A percentile compares a stretch with the other conserved stretches of the same genome.
Conservation (phyloP, 2,888 invertebrate genomes). For the Drosophila anceps region DNA sequence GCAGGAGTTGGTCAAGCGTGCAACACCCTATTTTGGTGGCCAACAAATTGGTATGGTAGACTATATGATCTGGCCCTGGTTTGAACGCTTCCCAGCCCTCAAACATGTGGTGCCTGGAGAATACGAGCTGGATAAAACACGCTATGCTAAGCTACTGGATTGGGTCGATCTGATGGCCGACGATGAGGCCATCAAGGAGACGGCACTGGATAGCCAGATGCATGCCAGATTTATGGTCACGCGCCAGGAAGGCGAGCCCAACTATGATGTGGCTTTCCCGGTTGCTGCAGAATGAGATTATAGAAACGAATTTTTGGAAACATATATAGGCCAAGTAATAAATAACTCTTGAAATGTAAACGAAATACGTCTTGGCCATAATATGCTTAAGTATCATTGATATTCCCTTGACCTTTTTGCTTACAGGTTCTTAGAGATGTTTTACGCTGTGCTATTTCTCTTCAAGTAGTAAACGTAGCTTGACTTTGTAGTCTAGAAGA, state of each 20-base stretch:
- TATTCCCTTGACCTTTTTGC: not conserved
- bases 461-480: no score
- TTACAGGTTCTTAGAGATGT: not conserved
- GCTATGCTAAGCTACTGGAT: conserved; percentile 42
- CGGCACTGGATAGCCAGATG: conserved; percentile 88
- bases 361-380: not conserved
- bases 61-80: conserved; percentile 95
- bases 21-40: conserved; percentile 89
- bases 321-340: conserved; percentile 19
- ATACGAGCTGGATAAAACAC: conserved; percentile 79
- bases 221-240: conserved; percentile 91
- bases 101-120: conserved; percentile 87
- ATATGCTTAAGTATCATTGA: not conserved
- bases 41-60: conserved; percentile 91
- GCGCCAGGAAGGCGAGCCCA: conserved; percentile 88
- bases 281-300: conserved; percentile 2
- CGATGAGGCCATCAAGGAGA: conserved; percentile 89
- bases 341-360: conserved; percentile 45
- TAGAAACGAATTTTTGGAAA: not conserved
- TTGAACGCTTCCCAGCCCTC: conserved; percentile 88
- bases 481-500: no score
- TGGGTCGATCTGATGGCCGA: conserved; percentile 88
- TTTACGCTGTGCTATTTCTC: no score
- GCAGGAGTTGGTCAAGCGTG: conserved; percentile 88
- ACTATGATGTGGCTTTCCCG: conserved; percentile 82